phyloP scores from a whole-genome alignment of 2,888 invertebrate genomes.

The Meghimatium bilineatum region DNA sequence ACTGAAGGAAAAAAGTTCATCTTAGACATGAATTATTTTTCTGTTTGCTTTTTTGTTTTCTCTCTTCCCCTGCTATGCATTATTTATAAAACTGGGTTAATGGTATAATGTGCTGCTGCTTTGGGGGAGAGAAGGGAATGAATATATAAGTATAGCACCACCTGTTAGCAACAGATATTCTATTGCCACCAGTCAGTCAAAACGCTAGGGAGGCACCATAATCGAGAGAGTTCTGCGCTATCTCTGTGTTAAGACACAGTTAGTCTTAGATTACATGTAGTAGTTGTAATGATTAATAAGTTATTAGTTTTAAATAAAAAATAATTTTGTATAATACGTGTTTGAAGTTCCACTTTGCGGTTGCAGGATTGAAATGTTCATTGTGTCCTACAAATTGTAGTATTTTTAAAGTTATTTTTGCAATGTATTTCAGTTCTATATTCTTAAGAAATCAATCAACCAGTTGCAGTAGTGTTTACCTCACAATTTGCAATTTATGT shows the following conservation, averaged over 20 bases:
- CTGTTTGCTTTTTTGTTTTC: background rate
- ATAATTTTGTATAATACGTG: background rate
- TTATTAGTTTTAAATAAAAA: too few species aligned
- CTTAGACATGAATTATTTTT: background rate
- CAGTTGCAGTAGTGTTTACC: too few species aligned
- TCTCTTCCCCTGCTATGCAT: too few species aligned
- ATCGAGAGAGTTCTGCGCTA: conserved; percentile 51
- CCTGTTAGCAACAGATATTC: conserved; percentile 1
- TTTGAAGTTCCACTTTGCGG: conserved; percentile 8
- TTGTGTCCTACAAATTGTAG: background rate
- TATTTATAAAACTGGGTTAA: too few species aligned
- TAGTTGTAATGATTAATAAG: too few species aligned
- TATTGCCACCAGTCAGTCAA: conserved; percentile 50
- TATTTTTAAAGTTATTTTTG: too few species aligned
- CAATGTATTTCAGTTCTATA: too few species aligned
- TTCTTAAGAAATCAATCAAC: too few species aligned
- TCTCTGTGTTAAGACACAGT: conserved; percentile 51
- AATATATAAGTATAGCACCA: conserved; percentile 41
- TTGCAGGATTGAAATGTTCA: conserved; percentile 12
- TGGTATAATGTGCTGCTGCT: too few species aligned
- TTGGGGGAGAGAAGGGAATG: background rate
- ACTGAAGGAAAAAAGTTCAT: background rate
- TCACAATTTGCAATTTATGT: too few species aligned
- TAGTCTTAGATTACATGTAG: too few species aligned
- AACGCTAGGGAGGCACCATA: conserved; percentile 47